Conservation (phyloP, 2,797 vertebrate species). For the Varecia variegata region DNA sequence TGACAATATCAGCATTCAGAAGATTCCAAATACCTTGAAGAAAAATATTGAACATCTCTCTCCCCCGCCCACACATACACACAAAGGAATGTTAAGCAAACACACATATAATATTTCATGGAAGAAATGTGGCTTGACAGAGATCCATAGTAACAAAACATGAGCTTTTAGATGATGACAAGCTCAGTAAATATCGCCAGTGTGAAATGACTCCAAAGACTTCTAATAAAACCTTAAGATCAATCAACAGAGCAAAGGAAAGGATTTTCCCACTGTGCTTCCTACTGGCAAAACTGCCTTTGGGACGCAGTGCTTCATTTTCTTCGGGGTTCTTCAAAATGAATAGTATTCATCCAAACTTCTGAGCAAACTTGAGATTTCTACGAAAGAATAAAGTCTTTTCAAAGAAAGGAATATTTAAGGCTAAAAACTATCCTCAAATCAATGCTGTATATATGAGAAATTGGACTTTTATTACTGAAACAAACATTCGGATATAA, state of each 20-base stretch:
- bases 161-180: neutral
- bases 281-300: neutral
- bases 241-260: neutral
- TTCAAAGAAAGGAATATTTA: neutral
- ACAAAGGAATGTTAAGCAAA: neutral
- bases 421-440: neutral
- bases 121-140: neutral
- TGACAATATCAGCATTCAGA: neutral
- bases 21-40: neutral
- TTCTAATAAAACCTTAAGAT: neutral
- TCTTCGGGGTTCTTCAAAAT: neutral
- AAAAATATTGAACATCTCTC: neutral
- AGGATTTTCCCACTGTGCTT: neutral
- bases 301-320: neutral
- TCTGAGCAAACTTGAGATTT: neutral
- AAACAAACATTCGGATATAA: neutral
- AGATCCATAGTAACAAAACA: slow-evolving; percentile 10
- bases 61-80: neutral
- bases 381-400: neutral
- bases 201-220: slow-evolving; percentile 9
- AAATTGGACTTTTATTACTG: neutral
- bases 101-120: neutral
- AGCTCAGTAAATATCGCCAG: neutral
- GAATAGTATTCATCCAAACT: neutral
- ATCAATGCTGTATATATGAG: neutral